Percentiles rank a stretch among this genome's conserved stretches.
Conservation (phyloP, 2,113 vertebrate species). For the Ophthalmolycus amberensis region DNA sequence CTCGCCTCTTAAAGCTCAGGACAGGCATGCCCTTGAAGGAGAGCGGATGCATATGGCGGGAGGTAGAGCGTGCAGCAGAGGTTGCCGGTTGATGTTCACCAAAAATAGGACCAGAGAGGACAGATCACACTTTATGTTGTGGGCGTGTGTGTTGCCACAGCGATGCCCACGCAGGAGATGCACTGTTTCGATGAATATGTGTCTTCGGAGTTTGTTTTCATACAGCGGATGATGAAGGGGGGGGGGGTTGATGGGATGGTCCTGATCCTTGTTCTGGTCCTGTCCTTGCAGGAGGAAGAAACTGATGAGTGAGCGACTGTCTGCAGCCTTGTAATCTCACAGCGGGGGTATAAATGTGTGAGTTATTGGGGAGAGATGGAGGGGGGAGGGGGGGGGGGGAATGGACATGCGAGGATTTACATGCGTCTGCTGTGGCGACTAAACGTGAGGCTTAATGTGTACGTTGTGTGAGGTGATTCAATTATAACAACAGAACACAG, state of each 20-base stretch:
- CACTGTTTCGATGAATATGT: background rate
- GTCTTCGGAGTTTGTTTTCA: constrained; percentile 52
- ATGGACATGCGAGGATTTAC: background rate
- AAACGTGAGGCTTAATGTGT: background rate
- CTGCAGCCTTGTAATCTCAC: constrained; percentile 42
- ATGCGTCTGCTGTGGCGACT: background rate
- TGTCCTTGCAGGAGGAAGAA: constrained; percentile 69
- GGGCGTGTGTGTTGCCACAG: background rate
- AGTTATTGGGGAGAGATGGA: constrained; percentile 7
- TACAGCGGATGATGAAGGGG: background rate
- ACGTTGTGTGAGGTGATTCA: background rate
- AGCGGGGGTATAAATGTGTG: constrained; percentile 16
- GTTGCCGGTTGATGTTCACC: constrained; percentile 16
- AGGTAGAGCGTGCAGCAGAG: constrained; percentile 1
- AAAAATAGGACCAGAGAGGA: constrained; percentile 32
- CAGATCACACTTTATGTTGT: constrained; percentile 14
- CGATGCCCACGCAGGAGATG: background rate
- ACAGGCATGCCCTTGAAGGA: constrained; percentile 66
- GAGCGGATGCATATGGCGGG: constrained; percentile 40
- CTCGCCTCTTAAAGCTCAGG: constrained; percentile 33
- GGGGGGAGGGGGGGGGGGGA: background rate
- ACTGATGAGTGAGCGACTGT: constrained; percentile 43
- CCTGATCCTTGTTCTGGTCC: constrained; percentile 25
- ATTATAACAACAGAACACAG: constrained; percentile 2
- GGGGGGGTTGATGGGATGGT: constrained; percentile 22